Conservation (phyloP, 37 sponge, comb jelly and placozoan genomes). For the Diacarnus erythraeanus region DNA sequence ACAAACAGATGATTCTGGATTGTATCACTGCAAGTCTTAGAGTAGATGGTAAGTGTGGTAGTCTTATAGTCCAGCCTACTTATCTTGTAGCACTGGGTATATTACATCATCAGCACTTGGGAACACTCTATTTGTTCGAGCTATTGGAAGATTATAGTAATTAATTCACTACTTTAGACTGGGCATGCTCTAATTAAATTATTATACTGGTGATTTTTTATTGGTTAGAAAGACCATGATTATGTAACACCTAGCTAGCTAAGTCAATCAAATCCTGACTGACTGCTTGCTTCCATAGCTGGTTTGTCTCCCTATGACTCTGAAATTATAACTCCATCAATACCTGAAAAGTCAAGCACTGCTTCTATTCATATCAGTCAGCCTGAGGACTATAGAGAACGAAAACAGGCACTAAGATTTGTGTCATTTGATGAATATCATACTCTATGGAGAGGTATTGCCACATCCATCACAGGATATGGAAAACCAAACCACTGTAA, state of each 20-base stretch:
- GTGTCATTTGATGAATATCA: conserved; percentile 85
- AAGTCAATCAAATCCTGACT: neutral
- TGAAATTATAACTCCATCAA: neutral
- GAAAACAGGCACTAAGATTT: conserved; percentile 3
- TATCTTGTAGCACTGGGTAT: too few relatives aligned
- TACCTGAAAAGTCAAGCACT: neutral
- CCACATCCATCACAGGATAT: conserved; percentile 58
- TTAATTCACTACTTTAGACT: too few relatives aligned
- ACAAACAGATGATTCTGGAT: conserved; percentile 86
- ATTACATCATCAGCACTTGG: too few relatives aligned
- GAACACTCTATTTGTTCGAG: too few relatives aligned
- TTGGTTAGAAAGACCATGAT: too few relatives aligned
- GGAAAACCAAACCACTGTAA: neutral
- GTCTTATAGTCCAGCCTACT: too few relatives aligned
- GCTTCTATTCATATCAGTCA: neutral
- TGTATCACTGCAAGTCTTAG: conserved; percentile 85
- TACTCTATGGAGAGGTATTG: conserved; percentile 77
- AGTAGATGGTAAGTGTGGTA: conserved; percentile 77
- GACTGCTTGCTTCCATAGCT: conserved; percentile 38
- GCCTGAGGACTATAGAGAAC: neutral
- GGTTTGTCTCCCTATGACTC: conserved; percentile 61
- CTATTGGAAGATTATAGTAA: too few relatives aligned
- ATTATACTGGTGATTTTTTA: too few relatives aligned
- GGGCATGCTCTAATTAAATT: too few relatives aligned
- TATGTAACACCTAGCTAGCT: neutral